phyloP scores from a whole-genome alignment of 2,113 vertebrate genomes.

The Phalacrocorax aristotelis region DNA sequence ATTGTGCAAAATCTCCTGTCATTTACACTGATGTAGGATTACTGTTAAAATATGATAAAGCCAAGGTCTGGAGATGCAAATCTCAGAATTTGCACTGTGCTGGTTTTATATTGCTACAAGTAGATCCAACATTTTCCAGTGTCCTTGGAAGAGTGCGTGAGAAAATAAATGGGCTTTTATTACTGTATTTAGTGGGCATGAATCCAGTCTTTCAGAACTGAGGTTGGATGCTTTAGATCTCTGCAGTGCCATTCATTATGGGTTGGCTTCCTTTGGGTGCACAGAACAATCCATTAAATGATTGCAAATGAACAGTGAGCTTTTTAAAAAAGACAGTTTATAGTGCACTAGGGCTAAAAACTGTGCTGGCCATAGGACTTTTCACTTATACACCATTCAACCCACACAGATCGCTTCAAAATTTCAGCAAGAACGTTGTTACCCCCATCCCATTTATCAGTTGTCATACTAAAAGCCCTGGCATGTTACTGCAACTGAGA shows the following conservation, averaged over 20 bases:
- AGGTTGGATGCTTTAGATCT: neutral
- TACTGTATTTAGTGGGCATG: neutral
- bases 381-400: neutral
- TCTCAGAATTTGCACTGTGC: neutral
- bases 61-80: neutral
- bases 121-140: neutral
- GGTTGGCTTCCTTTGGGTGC: neutral
- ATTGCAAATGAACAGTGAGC: neutral
- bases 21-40: neutral
- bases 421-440: neutral
- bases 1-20: neutral
- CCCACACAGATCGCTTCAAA: neutral
- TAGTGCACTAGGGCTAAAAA: neutral
- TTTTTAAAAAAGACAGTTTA: neutral
- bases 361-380: neutral
- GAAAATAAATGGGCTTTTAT: constrained; percentile 28
- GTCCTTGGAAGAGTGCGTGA: neutral
- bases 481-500: neutral
- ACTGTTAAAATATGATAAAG: neutral
- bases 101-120: neutral
- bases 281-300: neutral
- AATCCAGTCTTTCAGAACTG: neutral
- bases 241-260: neutral
- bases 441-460: neutral
- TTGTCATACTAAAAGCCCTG: neutral